Conservation (phyloP, 2,113 vertebrate genomes). For the Lasiurus borealis region DNA sequence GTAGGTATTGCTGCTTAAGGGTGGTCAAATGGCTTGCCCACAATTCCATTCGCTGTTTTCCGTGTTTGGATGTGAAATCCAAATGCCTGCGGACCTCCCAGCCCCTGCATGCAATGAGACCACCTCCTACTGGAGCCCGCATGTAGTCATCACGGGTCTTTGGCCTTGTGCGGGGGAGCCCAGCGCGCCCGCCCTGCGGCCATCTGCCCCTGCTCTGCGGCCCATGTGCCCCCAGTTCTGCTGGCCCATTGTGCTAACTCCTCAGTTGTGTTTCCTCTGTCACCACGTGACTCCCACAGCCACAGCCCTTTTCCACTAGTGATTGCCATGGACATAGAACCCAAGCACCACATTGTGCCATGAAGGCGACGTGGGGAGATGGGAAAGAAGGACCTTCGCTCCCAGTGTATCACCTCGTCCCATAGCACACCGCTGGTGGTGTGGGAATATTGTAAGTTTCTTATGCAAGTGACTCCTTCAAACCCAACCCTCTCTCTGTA, state of each 20-base stretch:
- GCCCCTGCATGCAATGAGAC: neutral
- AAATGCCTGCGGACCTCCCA: too few relatives aligned
- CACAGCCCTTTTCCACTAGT: neutral
- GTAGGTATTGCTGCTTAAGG: neutral
- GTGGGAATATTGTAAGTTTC: neutral
- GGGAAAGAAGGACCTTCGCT: neutral
- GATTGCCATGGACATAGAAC: neutral
- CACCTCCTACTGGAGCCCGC: neutral
- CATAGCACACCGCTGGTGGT: neutral
- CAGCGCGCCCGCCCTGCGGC: fast-evolving
- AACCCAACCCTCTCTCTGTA: neutral
- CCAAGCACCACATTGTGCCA: neutral
- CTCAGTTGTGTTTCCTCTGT: neutral
- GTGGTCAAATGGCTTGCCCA: neutral
- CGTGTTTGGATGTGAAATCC: neutral
- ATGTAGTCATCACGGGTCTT: fast-evolving
- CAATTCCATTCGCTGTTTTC: neutral
- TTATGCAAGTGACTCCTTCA: neutral
- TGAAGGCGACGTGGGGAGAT: neutral
- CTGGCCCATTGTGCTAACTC: neutral
- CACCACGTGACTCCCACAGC: too few relatives aligned
- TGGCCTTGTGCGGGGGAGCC: fast-evolving
- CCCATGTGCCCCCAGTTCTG: too few relatives aligned
- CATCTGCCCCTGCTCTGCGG: too few relatives aligned
- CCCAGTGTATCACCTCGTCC: neutral